phyloP scores from a whole-genome alignment of 2,888 invertebrate genomes.

The Pristionchus japonicus region DNA sequence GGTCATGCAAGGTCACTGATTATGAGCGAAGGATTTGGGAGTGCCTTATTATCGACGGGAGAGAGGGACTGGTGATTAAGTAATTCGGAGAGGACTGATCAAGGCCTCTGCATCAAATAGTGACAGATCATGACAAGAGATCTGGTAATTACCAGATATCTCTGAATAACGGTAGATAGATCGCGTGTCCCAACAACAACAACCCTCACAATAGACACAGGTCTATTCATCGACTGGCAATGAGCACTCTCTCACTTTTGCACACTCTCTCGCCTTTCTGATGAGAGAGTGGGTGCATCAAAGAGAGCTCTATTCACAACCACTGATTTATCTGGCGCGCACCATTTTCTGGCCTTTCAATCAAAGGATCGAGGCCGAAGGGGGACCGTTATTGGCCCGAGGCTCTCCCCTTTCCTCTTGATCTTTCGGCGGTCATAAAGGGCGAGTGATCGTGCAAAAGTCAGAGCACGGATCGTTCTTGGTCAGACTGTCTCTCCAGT shows the following conservation, averaged over 20 bases:
- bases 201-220: not conserved
- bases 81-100: not conserved
- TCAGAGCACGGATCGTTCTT: not conserved
- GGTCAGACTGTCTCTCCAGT: no score
- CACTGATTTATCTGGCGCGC: slow-evolving; percentile 4
- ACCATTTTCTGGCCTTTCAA: slow-evolving; percentile 38
- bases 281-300: not conserved
- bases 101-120: not conserved
- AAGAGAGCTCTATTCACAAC: not conserved
- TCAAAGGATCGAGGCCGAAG: slow-evolving; percentile 25
- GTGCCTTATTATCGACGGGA: not conserved
- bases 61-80: not conserved
- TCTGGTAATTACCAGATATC: not conserved
- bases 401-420: not conserved
- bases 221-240: not conserved
- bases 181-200: slow-evolving; percentile 9
- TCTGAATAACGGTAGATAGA: not conserved
- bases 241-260: not conserved
- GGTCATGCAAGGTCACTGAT: slow-evolving; percentile 35
- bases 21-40: slow-evolving; percentile 2
- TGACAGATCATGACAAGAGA: not conserved
- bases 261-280: not conserved
- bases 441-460: not conserved
- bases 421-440: not conserved
- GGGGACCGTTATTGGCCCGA: not conserved